Base-by-base conservation (phyloP, 2,797 vertebrate genomes). In the Acanthurus leucopareius region DNA sequence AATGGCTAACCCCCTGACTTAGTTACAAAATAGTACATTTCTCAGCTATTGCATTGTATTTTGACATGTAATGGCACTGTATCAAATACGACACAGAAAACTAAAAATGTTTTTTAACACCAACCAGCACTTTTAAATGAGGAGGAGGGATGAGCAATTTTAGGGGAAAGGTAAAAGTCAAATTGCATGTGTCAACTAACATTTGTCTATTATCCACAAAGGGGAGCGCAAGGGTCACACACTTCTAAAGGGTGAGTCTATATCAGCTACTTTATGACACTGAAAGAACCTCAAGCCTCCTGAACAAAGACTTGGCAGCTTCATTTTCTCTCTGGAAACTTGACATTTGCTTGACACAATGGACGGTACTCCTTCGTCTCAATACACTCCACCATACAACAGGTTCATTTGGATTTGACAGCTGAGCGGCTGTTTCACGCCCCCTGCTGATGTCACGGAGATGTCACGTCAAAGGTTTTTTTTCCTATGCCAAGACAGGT, bases 321-420 rank as follows among this genome's bases (percentile, higher is more conserved):
- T 95, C 93, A 91, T 93, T 91, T 86, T 94, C 94, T 85, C 81
- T 93, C 87, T 83, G 91, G 86, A 89, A 91, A 83, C 84, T 90
- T 80, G 91, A 87, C 94, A 94, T 95, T 77, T 78, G 86, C 48
- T 59, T 17, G 62, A 62, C 56, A 53, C 40, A 44, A n/a, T 61
- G 68, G 79, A 20, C 25, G 35, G 16, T 11, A 56, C 44, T 53
- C 38, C 71, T 15, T 17, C 42, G 5, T 8, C 25, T 59, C 22
- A 48, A 49, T 9, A 1, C 5, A 10, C 49, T 68, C 57, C 49
- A 20, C 19, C 51, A 38, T 52, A 42, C 58, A 44, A 4, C 22
- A 20, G 11, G 20, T 10, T 20, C 20, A 22, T 66, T 2, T 48
- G 51, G 74, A 16, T 77, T 78, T 75, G 49, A 68, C 67, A 51